These are phyloP conservation scores for Eumerus sabulonum DNA, from an alignment of 2,888 invertebrate species.

Conservation along the genomic window DNA sequence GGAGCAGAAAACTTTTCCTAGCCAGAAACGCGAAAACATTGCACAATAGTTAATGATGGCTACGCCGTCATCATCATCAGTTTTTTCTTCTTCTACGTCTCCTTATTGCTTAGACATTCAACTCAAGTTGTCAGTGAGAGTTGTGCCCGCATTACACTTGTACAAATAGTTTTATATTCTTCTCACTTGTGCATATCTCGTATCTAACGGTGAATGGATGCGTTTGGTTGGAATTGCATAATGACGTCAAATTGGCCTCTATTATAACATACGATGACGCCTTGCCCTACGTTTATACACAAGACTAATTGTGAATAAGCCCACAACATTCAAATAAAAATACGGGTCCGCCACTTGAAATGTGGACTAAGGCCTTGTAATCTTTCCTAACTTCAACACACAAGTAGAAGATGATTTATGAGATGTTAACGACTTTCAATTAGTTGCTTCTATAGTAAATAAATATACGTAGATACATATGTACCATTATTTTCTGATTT, in stretches of 20 bases:
- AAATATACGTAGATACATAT: too few species aligned
- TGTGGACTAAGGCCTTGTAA: too few species aligned
- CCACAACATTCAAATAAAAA: too few species aligned
- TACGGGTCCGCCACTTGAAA: too few species aligned
- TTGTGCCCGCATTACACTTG: constrained; percentile 35
- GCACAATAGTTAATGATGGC: constrained; percentile 58
- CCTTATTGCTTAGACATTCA: constrained; percentile 52
- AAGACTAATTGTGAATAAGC: too few species aligned
- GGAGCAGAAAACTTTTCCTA: constrained; percentile 40
- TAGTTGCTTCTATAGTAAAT: too few species aligned
- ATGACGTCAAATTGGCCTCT: constrained; percentile 15
- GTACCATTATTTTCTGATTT: too few species aligned
- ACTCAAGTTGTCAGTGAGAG: constrained; percentile 56
- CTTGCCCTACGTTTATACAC: too few species aligned
- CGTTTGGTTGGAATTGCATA: constrained; percentile 29
- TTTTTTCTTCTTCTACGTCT: constrained; percentile 1
- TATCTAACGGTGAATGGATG: constrained; percentile 33
- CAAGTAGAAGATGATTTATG: too few species aligned
- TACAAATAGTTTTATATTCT: constrained; percentile 50
- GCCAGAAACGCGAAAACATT: constrained; percentile 60
- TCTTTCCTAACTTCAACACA: too few species aligned
- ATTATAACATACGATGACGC: constrained; percentile 3
- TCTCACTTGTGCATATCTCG: constrained; percentile 26
- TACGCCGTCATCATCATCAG: constrained; percentile 27
- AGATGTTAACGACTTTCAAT: too few species aligned